Evolutionary conservation across 2,797 vertebrate genomes (phyloP).

Genomic region (Iguana delicatissima): DNA sequence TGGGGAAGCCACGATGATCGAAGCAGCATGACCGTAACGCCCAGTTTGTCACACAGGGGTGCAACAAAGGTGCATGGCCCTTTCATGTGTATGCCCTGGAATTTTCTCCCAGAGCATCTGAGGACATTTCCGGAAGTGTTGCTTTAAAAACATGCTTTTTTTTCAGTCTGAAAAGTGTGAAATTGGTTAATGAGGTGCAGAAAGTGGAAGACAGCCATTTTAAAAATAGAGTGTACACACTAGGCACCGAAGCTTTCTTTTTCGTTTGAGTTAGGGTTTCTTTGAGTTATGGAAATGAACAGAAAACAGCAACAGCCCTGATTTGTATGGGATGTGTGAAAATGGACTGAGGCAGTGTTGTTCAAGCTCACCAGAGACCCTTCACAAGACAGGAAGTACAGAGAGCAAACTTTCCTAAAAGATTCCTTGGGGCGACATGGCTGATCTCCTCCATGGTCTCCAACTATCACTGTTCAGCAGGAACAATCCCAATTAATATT

Average conservation of each 20-base stretch:
- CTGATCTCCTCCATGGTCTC: too few relatives aligned
- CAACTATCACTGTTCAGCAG: too few relatives aligned
- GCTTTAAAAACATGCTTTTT: not conserved
- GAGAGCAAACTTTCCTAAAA: not conserved
- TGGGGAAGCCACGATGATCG: too few relatives aligned
- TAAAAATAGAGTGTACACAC: not conserved
- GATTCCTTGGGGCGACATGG: too few relatives aligned
- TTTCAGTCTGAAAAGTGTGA: not conserved
- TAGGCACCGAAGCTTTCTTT: not conserved
- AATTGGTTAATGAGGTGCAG: conserved; percentile 5
- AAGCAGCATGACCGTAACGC: not conserved
- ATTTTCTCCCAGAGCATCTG: not conserved
- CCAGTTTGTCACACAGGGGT: not conserved
- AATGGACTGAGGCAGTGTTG: not conserved
- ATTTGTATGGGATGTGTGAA: not conserved
- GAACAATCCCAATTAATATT: too few relatives aligned
- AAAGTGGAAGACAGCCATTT: not conserved
- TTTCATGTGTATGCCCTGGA: not conserved
- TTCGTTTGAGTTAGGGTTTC: not conserved
- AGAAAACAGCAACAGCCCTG: not conserved
- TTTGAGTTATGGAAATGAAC: not conserved
- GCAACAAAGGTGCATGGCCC: accelerated
- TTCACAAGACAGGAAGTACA: not conserved
- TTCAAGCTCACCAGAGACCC: not conserved
- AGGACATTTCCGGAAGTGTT: not conserved